Conservation (phyloP, 1,140 invertebrate genomes). For the Tribolium madens region DNA sequence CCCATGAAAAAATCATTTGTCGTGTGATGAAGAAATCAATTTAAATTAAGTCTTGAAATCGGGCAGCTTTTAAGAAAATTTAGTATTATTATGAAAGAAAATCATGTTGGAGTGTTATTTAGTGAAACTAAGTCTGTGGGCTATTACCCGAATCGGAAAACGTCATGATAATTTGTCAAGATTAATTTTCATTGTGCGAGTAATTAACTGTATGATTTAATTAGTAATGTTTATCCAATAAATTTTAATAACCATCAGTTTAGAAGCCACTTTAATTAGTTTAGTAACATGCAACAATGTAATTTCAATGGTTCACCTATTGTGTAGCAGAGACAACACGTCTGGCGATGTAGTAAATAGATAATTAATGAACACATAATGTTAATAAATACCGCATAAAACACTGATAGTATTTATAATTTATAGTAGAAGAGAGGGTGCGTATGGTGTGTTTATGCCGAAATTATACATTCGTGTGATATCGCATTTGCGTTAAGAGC, state of each 20-base stretch:
- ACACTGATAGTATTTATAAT: constrained; percentile 24
- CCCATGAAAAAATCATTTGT: neutral
- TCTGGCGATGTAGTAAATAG: constrained; percentile 10
- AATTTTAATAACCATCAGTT: constrained; percentile 45
- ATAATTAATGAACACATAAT: constrained; percentile 26
- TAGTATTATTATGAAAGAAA: constrained; percentile 1
- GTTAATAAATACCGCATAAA: constrained; percentile 28
- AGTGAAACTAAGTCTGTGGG: neutral
- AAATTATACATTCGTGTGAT: neutral
- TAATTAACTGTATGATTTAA: constrained; percentile 40
- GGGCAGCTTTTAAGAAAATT: neutral
- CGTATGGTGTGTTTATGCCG: neutral
- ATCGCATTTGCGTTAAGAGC: constrained; percentile 12
- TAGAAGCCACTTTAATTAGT: constrained; percentile 39
- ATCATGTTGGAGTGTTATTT: neutral
- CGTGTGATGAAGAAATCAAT: neutral
- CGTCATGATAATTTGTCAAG: constrained; percentile 18
- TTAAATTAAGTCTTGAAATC: neutral
- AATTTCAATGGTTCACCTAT: constrained; percentile 32
- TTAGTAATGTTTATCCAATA: constrained; percentile 41
- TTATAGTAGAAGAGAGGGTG: neutral
- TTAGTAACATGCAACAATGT: constrained; percentile 36
- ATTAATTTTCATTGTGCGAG: constrained; percentile 33
- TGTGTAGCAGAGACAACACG: constrained; percentile 17
- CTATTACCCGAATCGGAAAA: constrained; percentile 1